A percentile compares a stretch with the other conserved stretches of the same genome.
These are phyloP conservation scores for Octodon degus DNA, from an alignment of 2,113 vertebrate species.

Conservation along the genomic window DNA sequence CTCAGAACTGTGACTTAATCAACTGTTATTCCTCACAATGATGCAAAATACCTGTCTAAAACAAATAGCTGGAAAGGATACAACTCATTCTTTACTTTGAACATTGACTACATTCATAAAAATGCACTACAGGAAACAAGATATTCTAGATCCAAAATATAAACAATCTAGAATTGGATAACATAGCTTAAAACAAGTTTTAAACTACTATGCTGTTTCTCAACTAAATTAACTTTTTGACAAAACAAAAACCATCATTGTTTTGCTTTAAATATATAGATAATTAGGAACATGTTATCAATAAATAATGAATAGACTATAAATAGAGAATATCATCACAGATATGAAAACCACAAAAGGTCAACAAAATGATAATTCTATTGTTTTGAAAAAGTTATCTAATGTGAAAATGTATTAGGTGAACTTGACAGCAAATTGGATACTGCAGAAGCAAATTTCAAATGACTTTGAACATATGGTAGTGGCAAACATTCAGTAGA, in stretches of 20 bases:
- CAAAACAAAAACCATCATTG: background rate
- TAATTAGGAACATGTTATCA: background rate
- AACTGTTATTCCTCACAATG: background rate
- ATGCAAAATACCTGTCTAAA: background rate
- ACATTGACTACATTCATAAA: background rate
- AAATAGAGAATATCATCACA: background rate
- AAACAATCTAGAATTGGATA: background rate
- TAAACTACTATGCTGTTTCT: background rate
- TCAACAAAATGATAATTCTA: background rate
- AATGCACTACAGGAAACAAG: background rate
- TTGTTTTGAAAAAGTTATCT: background rate
- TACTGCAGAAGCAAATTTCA: background rate
- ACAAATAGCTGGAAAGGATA: background rate
- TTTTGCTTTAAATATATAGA: background rate
- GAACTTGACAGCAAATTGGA: background rate
- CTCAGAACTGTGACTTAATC: background rate
- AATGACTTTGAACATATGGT: background rate
- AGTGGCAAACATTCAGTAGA: background rate
- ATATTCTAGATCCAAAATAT: background rate
- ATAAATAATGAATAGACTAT: background rate
- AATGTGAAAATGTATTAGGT: background rate
- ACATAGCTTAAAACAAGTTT: background rate
- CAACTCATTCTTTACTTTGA: background rate
- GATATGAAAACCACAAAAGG: background rate
- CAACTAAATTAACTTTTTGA: background rate